Evolutionary conservation across 1,140 invertebrate species (phyloP).

Genomic region (Ceratina calcarata): DNA sequence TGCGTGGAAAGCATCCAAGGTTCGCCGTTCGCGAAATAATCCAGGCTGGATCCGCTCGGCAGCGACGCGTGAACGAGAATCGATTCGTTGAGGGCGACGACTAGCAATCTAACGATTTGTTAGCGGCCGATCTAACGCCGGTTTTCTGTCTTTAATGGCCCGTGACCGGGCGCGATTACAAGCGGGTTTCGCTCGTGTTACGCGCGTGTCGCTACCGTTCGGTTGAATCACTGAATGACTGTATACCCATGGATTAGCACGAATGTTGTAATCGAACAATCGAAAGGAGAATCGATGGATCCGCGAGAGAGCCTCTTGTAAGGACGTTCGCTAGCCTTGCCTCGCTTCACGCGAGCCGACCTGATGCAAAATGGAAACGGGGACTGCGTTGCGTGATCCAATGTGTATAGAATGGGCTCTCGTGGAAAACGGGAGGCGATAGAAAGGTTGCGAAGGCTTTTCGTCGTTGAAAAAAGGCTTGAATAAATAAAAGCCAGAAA

Average conservation of each 20-base stretch:
- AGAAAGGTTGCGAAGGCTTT: too few relatives aligned
- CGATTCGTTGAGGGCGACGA: background rate
- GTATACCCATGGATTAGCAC: background rate
- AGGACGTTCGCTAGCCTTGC: constrained; percentile 5
- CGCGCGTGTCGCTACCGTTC: background rate
- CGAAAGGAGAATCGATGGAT: constrained; percentile 1
- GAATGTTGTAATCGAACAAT: background rate
- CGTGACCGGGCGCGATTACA: background rate
- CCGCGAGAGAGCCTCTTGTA: background rate
- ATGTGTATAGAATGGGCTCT: background rate
- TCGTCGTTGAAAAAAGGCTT: too few relatives aligned
- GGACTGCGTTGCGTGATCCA: background rate
- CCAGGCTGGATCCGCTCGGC: background rate
- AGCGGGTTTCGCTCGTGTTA: background rate
- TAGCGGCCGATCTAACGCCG: constrained; percentile 1
- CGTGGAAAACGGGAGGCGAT: background rate
- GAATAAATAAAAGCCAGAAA: too few relatives aligned
- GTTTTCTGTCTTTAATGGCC: constrained; percentile 3
- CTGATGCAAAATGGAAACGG: background rate
- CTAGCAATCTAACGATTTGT: background rate
- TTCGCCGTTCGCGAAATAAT: constrained; percentile 1
- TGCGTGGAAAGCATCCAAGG: background rate
- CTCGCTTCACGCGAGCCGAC: background rate
- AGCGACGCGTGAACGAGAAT: background rate
- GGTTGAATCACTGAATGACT: background rate